Base-by-base conservation (phyloP, 2,888 invertebrate genomes). In the Pheosia gnoma region DNA sequence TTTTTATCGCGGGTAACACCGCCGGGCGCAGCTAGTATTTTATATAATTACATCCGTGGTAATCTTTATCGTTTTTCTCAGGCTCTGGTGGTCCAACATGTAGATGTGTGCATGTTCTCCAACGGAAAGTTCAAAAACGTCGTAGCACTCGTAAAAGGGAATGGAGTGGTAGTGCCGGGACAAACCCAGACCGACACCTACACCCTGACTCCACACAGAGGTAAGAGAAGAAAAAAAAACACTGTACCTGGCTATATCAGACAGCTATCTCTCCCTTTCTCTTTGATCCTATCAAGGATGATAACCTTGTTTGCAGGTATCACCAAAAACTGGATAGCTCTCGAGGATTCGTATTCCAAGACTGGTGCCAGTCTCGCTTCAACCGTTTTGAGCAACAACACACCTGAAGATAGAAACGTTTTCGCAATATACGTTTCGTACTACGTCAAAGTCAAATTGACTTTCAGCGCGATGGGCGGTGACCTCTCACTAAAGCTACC, bases 101-200 rank as follows among this genome's bases (percentile, higher is more conserved):
- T 98, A 38, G 98, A 98, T 83, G 98, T 98, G 0, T 98, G 98
- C 88, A 98, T 98, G 97, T 98, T 98, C 90, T 98, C 98, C 72
- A 98, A 98, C 80, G 98, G 98, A 0, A 98, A 98, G 89, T 98
- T 98, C 93, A 98, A 98, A 90, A 98, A 98, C 86, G 96, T 97
- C n/a, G 98, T 98, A 1, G 98, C 97, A 1, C 86, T 95, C 56
- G 90, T 95, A 8, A 87, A 81, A 79, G 94, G 86, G 55, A 94
- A 95, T 64, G 95, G 94, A 66, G 96, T 96, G 0, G 94, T 97
- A 6, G 87, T 94, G 49, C 95, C 97, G 0, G 96, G 96, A 0
- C 94, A 95, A 37, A 94, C 93, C 0, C 88, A 96, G 54, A 94
- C 94, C 36, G 95, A 95, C 68, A 95, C 94, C 5, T 96, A 96